Percentiles rank a stretch among this genome's conserved stretches.
Conservation (phyloP, 2,888 invertebrate species). For the Leucania comma region DNA sequence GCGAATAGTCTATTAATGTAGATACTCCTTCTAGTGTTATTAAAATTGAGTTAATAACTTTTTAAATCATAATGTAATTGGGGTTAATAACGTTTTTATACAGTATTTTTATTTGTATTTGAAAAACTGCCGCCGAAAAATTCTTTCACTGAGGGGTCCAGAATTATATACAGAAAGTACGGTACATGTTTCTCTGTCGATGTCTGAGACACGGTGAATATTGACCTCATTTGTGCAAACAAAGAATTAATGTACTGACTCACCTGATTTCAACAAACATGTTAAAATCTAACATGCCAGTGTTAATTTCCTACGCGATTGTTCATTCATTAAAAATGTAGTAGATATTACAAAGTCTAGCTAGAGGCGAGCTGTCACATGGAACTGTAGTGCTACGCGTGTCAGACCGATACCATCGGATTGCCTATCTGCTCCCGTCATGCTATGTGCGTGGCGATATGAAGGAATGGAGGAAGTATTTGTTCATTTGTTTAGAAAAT, state of each 20-base stretch:
- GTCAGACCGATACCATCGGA: constrained; percentile 28
- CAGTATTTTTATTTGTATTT: no score
- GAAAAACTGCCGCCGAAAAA: no score
- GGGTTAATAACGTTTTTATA: no score
- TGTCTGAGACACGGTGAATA: no score
- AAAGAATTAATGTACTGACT: not conserved
- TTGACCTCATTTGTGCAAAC: not conserved
- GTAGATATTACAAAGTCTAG: not conserved
- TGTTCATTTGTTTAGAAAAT: constrained; percentile 3
- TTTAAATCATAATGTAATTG: no score
- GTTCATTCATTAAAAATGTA: constrained; percentile 8
- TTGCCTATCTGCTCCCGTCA: constrained; percentile 7
- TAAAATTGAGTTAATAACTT: no score
- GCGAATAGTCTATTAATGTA: no score
- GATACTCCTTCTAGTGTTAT: no score
- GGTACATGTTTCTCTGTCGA: no score
- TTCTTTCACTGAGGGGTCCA: no score
- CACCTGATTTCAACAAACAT: not conserved
- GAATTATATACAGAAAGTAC: no score
- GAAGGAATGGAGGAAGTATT: constrained; percentile 1
- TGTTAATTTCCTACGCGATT: constrained; percentile 10
- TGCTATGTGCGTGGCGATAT: not conserved
- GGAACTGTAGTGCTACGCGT: constrained; percentile 19
- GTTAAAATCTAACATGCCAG: not conserved
- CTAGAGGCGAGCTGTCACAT: constrained; percentile 23